Base-by-base conservation (phyloP, 2,888 invertebrate genomes). In the Torymus tubicola region DNA sequence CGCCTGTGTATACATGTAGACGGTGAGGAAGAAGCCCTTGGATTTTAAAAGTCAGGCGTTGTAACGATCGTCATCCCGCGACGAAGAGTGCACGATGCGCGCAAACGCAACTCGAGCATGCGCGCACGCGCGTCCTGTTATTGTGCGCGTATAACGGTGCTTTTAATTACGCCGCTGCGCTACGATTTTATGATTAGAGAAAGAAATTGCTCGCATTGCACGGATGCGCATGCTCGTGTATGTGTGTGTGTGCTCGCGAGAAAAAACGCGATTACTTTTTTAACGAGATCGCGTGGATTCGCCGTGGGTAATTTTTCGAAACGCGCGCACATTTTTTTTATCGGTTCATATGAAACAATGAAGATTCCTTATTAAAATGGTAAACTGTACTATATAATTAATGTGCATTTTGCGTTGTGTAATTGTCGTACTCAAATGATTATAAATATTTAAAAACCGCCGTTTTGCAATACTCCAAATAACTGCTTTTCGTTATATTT, bases 91-190 rank as follows among this genome's bases (percentile, higher is more conserved):
- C 21, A 21, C 69, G 64, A 12, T 70, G 57, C 74, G 78, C 81
- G 74, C 78, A 81, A 78, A 1, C 42, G 42, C 42, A 42, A 42
- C 42, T 42, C 42, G 42, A 42, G 42, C 42, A 42, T 42, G 42
- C 42, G 42, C 42, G 8, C 31, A 4, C 81, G 74, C 75, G 68
- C 81, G 74, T 81, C 78, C 74, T 81, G 78, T 78, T 81, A 81
- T 81, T 81, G 78, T 78, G 70, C 64, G 67, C 53, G 53, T 42
- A 50, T 81, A 81, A 81, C 81, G 78, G 81, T 60, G 71, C 78
- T 71, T 81, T 75, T 81, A 81, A 81, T 81, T 78, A 77, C 77
- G 24, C 2, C 16, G 58, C 57, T 21, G 18, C 42, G 21, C 52
- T 50, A 42, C 42, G 81, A 78, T 78, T 74, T 78, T 78, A 73